phyloP scores from a whole-genome alignment of 2,797 vertebrate genomes.

The Eulemur albifrons region DNA sequence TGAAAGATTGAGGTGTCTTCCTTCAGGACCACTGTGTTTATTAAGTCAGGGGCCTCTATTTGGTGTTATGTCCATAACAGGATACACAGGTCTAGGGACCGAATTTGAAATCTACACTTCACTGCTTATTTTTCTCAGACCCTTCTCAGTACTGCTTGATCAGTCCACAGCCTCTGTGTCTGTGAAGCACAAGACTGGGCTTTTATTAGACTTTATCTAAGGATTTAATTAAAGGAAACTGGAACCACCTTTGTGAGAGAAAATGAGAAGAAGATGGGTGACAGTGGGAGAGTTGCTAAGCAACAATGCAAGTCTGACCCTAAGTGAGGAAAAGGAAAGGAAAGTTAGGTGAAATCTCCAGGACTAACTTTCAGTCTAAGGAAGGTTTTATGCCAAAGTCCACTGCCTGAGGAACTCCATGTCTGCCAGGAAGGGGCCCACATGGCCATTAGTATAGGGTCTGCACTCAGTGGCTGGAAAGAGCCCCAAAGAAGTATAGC shows the following conservation, averaged over 20 bases:
- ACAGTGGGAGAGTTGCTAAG: neutral
- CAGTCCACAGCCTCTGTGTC: neutral
- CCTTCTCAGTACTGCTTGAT: neutral
- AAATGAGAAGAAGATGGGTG: neutral
- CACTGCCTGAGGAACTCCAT: neutral
- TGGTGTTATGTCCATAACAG: neutral
- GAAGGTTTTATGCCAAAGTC: neutral
- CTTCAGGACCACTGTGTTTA: neutral
- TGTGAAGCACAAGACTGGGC: neutral
- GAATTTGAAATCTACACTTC: too few species aligned
- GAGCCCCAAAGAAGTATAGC: accelerated
- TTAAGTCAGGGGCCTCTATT: neutral
- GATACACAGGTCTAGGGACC: neutral
- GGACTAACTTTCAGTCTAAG: neutral
- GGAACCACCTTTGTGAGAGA: neutral
- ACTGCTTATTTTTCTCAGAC: neutral
- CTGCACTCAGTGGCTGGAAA: neutral
- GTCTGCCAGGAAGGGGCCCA: neutral
- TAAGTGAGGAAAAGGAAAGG: neutral
- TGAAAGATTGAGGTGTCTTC: neutral
- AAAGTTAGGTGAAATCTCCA: neutral
- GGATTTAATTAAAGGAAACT: neutral
- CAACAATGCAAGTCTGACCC: neutral
- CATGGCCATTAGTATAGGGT: too few species aligned
- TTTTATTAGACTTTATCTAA: neutral